These are phyloP conservation scores for Taenaris catops DNA, from an alignment of 2,888 invertebrate species.

Conservation along the genomic window DNA sequence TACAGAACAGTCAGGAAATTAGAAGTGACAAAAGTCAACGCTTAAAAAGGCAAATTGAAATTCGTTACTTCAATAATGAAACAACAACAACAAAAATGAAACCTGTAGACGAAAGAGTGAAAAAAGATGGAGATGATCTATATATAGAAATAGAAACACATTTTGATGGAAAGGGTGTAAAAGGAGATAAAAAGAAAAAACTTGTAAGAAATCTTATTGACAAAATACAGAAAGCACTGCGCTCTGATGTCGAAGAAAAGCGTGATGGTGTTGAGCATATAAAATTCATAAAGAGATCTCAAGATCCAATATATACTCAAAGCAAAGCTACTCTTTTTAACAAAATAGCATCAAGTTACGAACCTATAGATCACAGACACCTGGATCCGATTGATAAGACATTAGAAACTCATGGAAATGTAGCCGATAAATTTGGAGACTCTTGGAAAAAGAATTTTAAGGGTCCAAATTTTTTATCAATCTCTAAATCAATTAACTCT, in stretches of 20 bases:
- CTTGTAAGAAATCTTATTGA: slow-evolving; percentile 49
- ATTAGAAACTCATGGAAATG: slow-evolving; percentile 25
- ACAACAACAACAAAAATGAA: slow-evolving; percentile 26
- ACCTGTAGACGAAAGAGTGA: slow-evolving; percentile 18
- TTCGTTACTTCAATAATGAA: slow-evolving; percentile 34
- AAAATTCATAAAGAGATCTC: slow-evolving; percentile 50
- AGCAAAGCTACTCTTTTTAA: slow-evolving; percentile 19
- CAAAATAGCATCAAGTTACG: slow-evolving; percentile 31
- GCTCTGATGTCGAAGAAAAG: slow-evolving; percentile 32
- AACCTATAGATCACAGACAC: slow-evolving; percentile 36
- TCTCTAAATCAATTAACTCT: slow-evolving; percentile 49
- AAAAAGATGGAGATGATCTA: slow-evolving; percentile 51
- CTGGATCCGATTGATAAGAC: slow-evolving; percentile 47
- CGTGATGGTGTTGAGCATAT: slow-evolving; percentile 30
- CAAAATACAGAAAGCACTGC: slow-evolving; percentile 61
- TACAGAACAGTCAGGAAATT: slow-evolving; percentile 12
- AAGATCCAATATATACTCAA: slow-evolving; percentile 42
- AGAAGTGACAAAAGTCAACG: slow-evolving; percentile 31
- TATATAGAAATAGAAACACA: slow-evolving; percentile 71
- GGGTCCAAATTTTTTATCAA: slow-evolving; percentile 42
- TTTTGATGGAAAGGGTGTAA: slow-evolving; percentile 55
- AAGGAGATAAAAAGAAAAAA: slow-evolving; percentile 58
- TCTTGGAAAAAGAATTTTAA: slow-evolving; percentile 33
- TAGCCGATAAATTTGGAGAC: slow-evolving; percentile 35
- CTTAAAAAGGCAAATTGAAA: slow-evolving; percentile 50